Base-by-base conservation (phyloP, 2,113 vertebrate species). In the Eptesicus fuscus region DNA sequence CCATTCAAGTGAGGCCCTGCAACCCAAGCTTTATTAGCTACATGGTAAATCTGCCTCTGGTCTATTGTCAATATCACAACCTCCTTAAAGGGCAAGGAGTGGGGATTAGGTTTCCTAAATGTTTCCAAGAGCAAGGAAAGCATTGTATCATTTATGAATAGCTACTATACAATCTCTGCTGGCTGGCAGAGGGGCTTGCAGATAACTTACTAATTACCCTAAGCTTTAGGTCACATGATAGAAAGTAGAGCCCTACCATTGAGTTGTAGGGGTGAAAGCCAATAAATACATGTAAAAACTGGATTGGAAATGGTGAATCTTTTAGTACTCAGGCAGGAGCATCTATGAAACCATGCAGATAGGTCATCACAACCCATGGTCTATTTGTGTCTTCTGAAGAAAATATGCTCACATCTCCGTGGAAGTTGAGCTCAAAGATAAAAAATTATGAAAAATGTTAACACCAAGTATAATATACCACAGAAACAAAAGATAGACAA, bases 391-490 rank as follows among this genome's bases (percentile, higher is more conserved):
- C 56, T 93, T 88, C 61, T 67, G 9, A 25, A 93, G 51, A 85
- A 96, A 84, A 79, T 91, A 44, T 84, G 22, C 42, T 80, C 71
- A 82, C 22, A 85, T 77, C n/a, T 94, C 70, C 28, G 59, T 53
- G n/a, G 30, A 91, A 67, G 32, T 88, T 88, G 20, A 95, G 63
- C 32, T 76, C 20, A 37, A 76, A 83, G 32, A 88, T 77, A 67
- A 77, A 93, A 88, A 37, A 17, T 73, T 88, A 80, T 79, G 67
- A 89, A 77, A 83, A 94, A 93, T 17, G 83, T 87, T n/a, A 90
- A 74, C 30, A 85, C 40, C 32, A 82, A 51, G 51, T 44, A 77
- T 73, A n/a, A 87, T 92, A 76, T 0, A 88, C 6, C 25, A 82
- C 30, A 96, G 17, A 69, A 83, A 32, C 20, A 94, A 94, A 32